Base-by-base conservation (phyloP, 2,113 vertebrate species). In the Columbina picui region DNA sequence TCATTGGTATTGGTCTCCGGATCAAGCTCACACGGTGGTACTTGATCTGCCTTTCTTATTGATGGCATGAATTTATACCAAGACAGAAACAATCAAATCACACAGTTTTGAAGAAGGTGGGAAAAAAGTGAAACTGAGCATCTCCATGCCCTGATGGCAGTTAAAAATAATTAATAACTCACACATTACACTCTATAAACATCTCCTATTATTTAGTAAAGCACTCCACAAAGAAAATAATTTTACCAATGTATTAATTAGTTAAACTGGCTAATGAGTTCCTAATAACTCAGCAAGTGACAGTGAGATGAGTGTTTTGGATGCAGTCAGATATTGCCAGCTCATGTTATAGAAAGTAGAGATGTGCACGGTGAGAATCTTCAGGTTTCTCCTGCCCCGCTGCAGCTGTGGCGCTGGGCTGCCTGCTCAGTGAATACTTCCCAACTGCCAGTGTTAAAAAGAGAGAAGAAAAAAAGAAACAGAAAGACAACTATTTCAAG, bases 401-500 rank as follows among this genome's bases (percentile, higher is more conserved):
- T 93, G 75, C 67, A 87, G 59, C 68, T 91, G 59, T 26, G 17
- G 59, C 90, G 29, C 38, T 87, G 70, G 91, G 76, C 67, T 91
- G n/a, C 34, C 50, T 83, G 57, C 38, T 87, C 47, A 9, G 12
- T 69, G 82, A 89, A 41, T 34, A 61, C n/a, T 84, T 89, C 36
- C 59, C 61, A 82, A 94, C 57, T 79, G 56, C 25, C 61, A 79
- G 49, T 49, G 81, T 47, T 79, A 45, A 76, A 70, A 88, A 77
- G 65, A 47, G 9, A 29, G 32, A n/a, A 14, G 19, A 43, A 7
- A 10, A 43, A 36, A 53, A 22, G 36, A 81, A 38, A 76, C 49
- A 84, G 14, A 67, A n/a, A 59, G 45, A 27, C 25, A 91, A 56
- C 52, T 93, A 81, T 94, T 97, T 96, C 74, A 73, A 95, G 80